A percentile compares a stretch with the other conserved stretches of the same genome.
Evolutionary conservation across 2,113 vertebrate genomes (phyloP).

Genomic region (Diadophis punctatus): DNA sequence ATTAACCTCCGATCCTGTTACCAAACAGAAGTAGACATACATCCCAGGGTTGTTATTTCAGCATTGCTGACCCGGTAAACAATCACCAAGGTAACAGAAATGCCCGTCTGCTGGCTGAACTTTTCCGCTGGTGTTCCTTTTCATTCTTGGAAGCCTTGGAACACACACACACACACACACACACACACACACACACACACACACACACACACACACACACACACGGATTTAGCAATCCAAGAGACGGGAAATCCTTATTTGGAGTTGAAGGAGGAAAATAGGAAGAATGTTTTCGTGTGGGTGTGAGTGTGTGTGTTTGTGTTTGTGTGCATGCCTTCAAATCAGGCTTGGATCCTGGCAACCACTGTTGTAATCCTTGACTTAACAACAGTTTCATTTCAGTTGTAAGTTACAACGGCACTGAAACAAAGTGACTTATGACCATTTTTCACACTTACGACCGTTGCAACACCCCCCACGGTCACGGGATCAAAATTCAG

Average conservation of each 20-base stretch:
- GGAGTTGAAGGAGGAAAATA: too few relatives aligned
- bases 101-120: background rate
- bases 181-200: constrained; percentile 22
- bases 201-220: background rate
- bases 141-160: constrained; percentile 15
- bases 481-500: background rate
- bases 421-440: background rate
- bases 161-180: background rate
- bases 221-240: constrained; percentile 26
- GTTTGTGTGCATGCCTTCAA: background rate
- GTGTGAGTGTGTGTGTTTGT: background rate
- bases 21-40: background rate
- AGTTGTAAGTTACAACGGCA: background rate
- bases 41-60: background rate
- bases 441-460: background rate
- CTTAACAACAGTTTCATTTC: background rate
- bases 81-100: background rate
- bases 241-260: constrained; percentile 8
- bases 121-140: constrained; percentile 32
- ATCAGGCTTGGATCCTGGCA: background rate
- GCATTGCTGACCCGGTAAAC: constrained; percentile 18
- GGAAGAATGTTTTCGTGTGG: background rate
- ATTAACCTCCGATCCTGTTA: constrained; percentile 3
- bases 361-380: background rate
- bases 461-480: background rate